Percentiles rank a stretch among this genome's conserved stretches.
Evolutionary conservation across 2,113 vertebrate species (phyloP).

Genomic region (Heptranchias perlo): DNA sequence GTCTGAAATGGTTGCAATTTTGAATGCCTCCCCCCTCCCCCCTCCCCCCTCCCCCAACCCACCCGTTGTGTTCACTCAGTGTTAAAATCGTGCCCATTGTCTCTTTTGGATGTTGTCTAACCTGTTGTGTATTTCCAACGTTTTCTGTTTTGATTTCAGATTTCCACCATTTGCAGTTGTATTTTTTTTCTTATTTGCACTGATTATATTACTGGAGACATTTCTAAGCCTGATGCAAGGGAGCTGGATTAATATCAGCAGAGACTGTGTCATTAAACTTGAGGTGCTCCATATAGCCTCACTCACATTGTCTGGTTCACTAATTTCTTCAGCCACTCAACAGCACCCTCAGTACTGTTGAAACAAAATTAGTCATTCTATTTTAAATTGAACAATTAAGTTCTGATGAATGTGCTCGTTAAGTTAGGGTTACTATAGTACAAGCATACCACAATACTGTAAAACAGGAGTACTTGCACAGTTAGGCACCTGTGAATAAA

Average conservation of each 20-base stretch:
- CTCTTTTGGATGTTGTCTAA: not conserved
- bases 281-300: not conserved
- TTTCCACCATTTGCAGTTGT: not conserved
- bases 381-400: not conserved
- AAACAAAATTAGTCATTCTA: not conserved
- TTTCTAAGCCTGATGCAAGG: not conserved
- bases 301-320: not conserved
- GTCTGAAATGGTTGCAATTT: too few species aligned
- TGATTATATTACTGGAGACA: not conserved
- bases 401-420: not conserved
- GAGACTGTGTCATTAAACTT: not conserved
- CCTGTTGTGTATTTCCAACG: not conserved
- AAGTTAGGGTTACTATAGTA: not conserved
- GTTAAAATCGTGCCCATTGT: too few species aligned
- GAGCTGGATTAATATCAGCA: not conserved
- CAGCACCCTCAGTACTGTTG: not conserved
- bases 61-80: too few species aligned
- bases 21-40: too few species aligned
- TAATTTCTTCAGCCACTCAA: not conserved
- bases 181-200: not conserved
- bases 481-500: not conserved
- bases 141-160: not conserved
- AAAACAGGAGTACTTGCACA: not conserved
- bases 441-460: not conserved
- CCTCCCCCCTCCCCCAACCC: too few species aligned